Evolutionary conservation across 2,888 invertebrate species (phyloP).

Genomic region (Anodontia alba): DNA sequence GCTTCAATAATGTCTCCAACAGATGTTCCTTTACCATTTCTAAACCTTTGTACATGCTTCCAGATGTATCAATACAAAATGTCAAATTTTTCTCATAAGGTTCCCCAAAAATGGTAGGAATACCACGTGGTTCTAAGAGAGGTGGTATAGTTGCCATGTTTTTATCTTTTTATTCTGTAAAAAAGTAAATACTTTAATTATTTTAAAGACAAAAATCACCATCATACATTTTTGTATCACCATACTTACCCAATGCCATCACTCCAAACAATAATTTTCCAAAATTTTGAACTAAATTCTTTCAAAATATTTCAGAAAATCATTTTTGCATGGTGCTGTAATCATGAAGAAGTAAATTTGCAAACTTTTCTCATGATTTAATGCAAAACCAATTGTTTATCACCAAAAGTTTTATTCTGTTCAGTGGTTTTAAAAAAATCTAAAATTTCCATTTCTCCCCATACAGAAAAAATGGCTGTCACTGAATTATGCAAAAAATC

Average conservation of each 20-base stretch:
- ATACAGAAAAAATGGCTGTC: no score
- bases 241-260: not conserved
- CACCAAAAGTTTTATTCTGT: no score
- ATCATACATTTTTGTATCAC: not conserved
- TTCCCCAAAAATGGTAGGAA: conserved; percentile 81
- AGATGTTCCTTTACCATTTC: conserved; percentile 83
- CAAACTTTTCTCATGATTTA: no score
- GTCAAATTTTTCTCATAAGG: conserved; percentile 81
- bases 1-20: conserved; percentile 77
- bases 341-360: no score
- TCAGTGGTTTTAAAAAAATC: no score
- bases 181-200: not conserved
- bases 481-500: no score
- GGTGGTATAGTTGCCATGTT: conserved; percentile 47
- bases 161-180: conserved; percentile 6
- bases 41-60: conserved; percentile 83
- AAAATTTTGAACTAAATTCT: no score
- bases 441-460: no score
- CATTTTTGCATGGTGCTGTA: no score
- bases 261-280: conserved; percentile 17
- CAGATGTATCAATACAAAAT: conserved; percentile 85
- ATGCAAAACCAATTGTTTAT: no score
- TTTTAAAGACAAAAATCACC: not conserved
- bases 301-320: no score
- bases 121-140: conserved; percentile 56